Evolutionary conservation across 2,888 invertebrate species (phyloP).

Genomic region (Dromius quadrimaculatus): DNA sequence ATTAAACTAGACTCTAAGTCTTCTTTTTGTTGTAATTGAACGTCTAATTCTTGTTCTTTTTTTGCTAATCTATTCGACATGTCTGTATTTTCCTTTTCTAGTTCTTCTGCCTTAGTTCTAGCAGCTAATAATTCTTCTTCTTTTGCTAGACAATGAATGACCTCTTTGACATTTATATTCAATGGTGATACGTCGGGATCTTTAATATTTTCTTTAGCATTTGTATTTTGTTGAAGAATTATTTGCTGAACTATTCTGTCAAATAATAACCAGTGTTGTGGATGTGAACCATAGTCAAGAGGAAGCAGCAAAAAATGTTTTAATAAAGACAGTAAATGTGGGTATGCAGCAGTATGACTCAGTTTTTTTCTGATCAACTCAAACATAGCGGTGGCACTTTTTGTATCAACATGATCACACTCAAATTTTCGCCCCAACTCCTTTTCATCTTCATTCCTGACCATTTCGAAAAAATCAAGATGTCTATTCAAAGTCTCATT

Average conservation of each 20-base stretch:
- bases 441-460: constrained; percentile 95
- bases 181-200: constrained; percentile 90
- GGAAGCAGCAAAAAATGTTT: constrained; percentile 90
- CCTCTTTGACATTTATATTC: constrained; percentile 90
- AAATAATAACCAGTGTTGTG: constrained; percentile 94
- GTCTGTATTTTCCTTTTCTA: constrained; percentile 90
- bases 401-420: constrained; percentile 92
- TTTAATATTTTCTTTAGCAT: constrained; percentile 65
- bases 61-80: constrained; percentile 88
- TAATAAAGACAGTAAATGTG: constrained; percentile 90
- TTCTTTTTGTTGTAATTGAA: constrained; percentile 91
- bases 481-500: constrained; percentile 95
- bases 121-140: constrained; percentile 93
- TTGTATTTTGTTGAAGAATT: constrained; percentile 79
- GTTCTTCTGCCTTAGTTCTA: constrained; percentile 85
- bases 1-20: constrained; percentile 87
- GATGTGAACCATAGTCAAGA: constrained; percentile 85
- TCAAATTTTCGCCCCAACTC: constrained; percentile 92
- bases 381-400: constrained; percentile 94
- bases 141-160: constrained; percentile 90
- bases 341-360: constrained; percentile 92
- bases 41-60: constrained; percentile 93
- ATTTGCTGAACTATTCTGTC: constrained; percentile 96
- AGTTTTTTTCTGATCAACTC: constrained; percentile 89
- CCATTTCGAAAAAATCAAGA: constrained; percentile 99